phyloP scores from a whole-genome alignment of 2,888 invertebrate genomes.

The Byasa hedistus region DNA sequence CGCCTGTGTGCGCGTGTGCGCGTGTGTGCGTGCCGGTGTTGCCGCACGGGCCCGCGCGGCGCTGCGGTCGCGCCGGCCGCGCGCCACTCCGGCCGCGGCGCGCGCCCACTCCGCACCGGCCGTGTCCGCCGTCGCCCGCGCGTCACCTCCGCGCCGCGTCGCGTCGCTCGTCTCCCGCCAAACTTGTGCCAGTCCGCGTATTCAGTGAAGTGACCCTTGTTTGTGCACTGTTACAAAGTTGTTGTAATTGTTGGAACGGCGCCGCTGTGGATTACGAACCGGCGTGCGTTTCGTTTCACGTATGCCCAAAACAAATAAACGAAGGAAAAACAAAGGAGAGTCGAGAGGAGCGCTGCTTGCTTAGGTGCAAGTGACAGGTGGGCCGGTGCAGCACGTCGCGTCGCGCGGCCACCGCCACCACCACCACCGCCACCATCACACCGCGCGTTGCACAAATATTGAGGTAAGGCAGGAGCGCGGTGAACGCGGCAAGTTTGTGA shows the following conservation, averaged over 20 bases:
- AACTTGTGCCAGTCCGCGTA: constrained; percentile 47
- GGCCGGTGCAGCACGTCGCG: constrained; percentile 39
- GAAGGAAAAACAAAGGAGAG: constrained; percentile 69
- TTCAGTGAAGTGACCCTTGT: constrained; percentile 34
- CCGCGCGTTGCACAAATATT: constrained; percentile 29
- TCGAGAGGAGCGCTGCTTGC: constrained; percentile 61
- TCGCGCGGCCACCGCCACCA: constrained; percentile 12
- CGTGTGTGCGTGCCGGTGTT: too few species aligned
- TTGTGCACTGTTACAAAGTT: constrained; percentile 32
- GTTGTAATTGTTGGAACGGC: not conserved
- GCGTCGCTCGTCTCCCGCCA: constrained; percentile 55
- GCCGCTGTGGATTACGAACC: constrained; percentile 13
- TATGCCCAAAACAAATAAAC: constrained; percentile 70
- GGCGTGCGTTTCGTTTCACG: constrained; percentile 71
- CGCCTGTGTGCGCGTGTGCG: too few species aligned
- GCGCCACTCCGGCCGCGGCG: constrained; percentile 77
- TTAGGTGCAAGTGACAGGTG: constrained; percentile 71
- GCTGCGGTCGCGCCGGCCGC: constrained; percentile 54
- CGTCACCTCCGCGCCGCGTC: constrained; percentile 42
- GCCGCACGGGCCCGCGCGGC: constrained; percentile 37
- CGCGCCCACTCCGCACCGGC: constrained; percentile 63
- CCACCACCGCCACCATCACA: constrained; percentile 24
- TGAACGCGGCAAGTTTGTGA: not conserved
- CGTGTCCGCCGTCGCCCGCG: constrained; percentile 46
- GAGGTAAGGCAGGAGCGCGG: constrained; percentile 34